Percentiles rank a stretch among this genome's conserved stretches.
Evolutionary conservation across 2,888 invertebrate species (phyloP).

Genomic region (Embidobia sp.): DNA sequence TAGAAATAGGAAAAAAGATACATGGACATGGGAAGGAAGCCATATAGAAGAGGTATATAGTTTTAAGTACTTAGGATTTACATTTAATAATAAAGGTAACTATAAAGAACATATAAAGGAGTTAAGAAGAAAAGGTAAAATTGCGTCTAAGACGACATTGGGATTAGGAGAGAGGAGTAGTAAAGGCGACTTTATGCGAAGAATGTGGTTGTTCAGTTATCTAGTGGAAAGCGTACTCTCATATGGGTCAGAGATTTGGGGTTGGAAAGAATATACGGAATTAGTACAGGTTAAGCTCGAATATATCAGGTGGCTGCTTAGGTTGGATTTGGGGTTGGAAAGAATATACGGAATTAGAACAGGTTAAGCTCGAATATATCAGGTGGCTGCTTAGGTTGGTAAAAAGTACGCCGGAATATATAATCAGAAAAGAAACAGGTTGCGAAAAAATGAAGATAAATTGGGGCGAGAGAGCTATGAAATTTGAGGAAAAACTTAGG

Average conservation of each 20-base stretch:
- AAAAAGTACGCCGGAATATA: slow-evolving; percentile 14
- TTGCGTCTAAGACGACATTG: background rate
- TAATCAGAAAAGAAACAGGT: slow-evolving; percentile 16
- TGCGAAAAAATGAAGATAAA: slow-evolving; percentile 1
- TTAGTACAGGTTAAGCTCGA: slow-evolving; percentile 8
- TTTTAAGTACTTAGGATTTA: background rate
- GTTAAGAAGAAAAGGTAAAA: background rate
- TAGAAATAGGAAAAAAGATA: background rate
- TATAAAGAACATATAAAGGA: background rate
- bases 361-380: background rate
- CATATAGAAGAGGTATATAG: background rate
- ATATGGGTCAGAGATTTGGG: slow-evolving; percentile 40
- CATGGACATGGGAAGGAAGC: background rate
- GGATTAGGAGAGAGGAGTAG: background rate
- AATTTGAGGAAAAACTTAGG: background rate
- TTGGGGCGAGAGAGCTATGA: slow-evolving; percentile 7
- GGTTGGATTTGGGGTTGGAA: slow-evolving; percentile 33
- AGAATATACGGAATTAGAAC: slow-evolving; percentile 20
- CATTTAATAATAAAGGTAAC: background rate
- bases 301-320: background rate
- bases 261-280: slow-evolving; percentile 16
- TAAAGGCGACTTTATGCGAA: slow-evolving; percentile 12
- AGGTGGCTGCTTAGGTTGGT: background rate
- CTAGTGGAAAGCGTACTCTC: slow-evolving; percentile 24
- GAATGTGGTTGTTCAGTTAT: slow-evolving; percentile 18